Conservation (phyloP, 1,140 invertebrate genomes). For the Marisa cornuarietis region DNA sequence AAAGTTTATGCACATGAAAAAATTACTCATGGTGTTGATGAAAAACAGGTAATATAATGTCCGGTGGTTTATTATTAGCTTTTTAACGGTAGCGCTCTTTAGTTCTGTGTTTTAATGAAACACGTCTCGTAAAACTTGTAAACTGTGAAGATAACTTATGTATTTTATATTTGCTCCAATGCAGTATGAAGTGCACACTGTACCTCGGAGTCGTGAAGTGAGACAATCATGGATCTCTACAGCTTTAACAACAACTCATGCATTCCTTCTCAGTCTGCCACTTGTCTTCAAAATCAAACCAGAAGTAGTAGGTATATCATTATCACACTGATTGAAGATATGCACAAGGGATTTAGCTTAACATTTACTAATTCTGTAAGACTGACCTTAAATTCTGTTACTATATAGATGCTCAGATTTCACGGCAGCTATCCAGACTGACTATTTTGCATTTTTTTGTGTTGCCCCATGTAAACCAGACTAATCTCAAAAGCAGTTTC, state of each 20-base stretch:
- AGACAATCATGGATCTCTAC: conserved; percentile 85
- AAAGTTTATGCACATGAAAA: conserved; percentile 73
- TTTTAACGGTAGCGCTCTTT: neutral
- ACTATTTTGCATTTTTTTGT: too few species aligned
- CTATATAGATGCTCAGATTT: too few species aligned
- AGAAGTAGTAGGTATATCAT: conserved; percentile 70
- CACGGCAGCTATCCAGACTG: too few species aligned
- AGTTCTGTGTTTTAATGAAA: too few species aligned
- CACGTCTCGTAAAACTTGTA: too few species aligned
- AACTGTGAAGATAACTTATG: neutral
- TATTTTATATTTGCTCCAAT: conserved; percentile 23
- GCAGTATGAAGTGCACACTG: conserved; percentile 71
- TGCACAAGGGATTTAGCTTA: too few species aligned
- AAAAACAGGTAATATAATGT: neutral
- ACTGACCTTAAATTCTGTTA: too few species aligned
- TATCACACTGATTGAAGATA: neutral
- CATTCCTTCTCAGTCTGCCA: conserved; percentile 76
- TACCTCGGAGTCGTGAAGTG: conserved; percentile 87
- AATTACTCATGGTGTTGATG: neutral
- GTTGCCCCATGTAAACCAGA: too few species aligned
- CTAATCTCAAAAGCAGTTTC: too few species aligned
- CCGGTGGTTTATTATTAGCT: neutral
- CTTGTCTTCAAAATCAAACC: conserved; percentile 78
- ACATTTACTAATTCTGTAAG: too few species aligned
- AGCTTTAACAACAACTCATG: conserved; percentile 79